A percentile compares a stretch with the other conserved stretches of the same genome.
These are phyloP conservation scores for Coleophora flavipennella DNA, from an alignment of 2,888 invertebrate species.

Conservation along the genomic window DNA sequence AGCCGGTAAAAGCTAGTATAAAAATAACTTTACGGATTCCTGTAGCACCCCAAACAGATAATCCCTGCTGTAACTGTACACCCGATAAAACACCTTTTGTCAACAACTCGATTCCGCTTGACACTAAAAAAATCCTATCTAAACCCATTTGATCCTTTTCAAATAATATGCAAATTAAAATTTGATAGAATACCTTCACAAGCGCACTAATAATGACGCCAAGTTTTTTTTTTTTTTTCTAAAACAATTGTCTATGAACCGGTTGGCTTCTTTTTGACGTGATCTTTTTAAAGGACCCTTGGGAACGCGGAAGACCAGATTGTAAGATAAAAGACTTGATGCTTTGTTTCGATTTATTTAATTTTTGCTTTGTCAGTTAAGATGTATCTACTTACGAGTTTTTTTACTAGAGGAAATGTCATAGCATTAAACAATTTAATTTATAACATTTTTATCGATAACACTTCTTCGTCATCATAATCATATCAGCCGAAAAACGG, in stretches of 20 bases:
- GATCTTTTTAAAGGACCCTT: slow-evolving; percentile 18
- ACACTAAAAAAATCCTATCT: slow-evolving; percentile 24
- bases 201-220: slow-evolving; percentile 37
- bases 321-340: slow-evolving; percentile 28
- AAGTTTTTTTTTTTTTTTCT: slow-evolving; percentile 6
- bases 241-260: slow-evolving; percentile 13
- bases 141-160: slow-evolving; percentile 32
- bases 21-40: background rate
- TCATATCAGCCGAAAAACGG: too few species aligned
- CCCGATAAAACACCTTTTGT: slow-evolving; percentile 20
- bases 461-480: too few species aligned
- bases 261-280: slow-evolving; percentile 17
- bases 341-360: slow-evolving; percentile 13
- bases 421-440: too few species aligned
- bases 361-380: slow-evolving; percentile 11
- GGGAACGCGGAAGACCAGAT: slow-evolving; percentile 36
- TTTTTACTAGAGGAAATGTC: too few species aligned
- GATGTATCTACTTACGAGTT: too few species aligned
- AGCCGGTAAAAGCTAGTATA: too few species aligned
- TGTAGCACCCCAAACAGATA: too few species aligned
- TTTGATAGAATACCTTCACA: slow-evolving; percentile 29
- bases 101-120: slow-evolving; percentile 24
- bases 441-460: too few species aligned
- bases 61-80: slow-evolving; percentile 17
- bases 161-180: slow-evolving; percentile 40